These are phyloP conservation scores for Mormyrops attenuatus DNA, from an alignment of 2,797 vertebrate genomes.

Conservation along the genomic window DNA sequence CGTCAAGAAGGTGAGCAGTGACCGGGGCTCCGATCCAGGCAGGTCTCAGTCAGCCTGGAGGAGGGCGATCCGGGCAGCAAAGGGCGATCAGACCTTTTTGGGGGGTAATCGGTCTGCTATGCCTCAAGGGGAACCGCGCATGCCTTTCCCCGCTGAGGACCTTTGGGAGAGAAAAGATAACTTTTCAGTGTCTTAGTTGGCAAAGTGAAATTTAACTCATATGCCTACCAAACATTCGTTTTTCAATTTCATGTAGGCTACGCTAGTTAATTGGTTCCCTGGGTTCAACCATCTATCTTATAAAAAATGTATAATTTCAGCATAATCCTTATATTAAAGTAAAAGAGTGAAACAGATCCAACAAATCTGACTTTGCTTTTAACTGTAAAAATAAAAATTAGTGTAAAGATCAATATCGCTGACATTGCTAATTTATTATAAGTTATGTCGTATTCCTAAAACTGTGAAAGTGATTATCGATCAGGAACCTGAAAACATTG, in stretches of 20 bases:
- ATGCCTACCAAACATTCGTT: not conserved
- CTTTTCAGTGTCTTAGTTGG: not conserved
- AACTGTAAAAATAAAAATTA: not conserved
- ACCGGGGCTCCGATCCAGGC: not conserved
- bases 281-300: not conserved
- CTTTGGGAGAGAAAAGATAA: not conserved
- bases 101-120: not conserved
- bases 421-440: not conserved
- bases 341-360: not conserved
- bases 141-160: not conserved
- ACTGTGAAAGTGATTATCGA: not conserved
- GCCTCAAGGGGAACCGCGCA: not conserved
- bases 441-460: not conserved
- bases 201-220: not conserved
- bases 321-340: not conserved
- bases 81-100: not conserved
- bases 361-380: not conserved
- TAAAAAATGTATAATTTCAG: not conserved
- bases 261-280: not conserved
- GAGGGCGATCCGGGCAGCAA: not conserved
- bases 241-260: not conserved
- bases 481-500: not conserved
- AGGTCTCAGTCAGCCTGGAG: not conserved
- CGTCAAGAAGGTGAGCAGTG: slow-evolving; percentile 70
- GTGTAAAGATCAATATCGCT: not conserved